These are phyloP conservation scores for Himalopsyche tibetana DNA, from an alignment of 2,888 invertebrate genomes.

Conservation along the genomic window DNA sequence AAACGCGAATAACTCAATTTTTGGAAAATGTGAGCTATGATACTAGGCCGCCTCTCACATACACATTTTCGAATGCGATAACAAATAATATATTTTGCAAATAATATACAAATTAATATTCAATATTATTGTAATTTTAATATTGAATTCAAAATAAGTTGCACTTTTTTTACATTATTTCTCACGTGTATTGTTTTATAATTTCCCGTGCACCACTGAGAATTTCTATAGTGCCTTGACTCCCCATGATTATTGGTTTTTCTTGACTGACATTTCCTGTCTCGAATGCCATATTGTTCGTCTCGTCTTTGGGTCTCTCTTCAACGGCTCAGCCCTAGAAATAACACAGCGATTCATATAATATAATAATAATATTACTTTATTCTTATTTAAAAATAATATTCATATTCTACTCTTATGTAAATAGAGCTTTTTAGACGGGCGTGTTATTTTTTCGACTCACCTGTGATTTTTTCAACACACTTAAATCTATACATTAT, in stretches of 20 bases:
- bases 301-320: constrained; percentile 32
- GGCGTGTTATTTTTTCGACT: neutral
- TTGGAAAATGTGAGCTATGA: no score
- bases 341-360: constrained; percentile 13
- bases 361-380: neutral
- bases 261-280: constrained; percentile 62
- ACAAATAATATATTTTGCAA: no score
- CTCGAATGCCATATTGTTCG: constrained; percentile 54
- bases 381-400: neutral
- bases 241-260: constrained; percentile 63
- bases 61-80: no score
- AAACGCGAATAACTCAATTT: no score
- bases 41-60: no score
- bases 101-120: no score
- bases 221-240: constrained; percentile 39
- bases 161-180: neutral
- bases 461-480: neutral
- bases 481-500: no score
- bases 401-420: constrained; percentile 1
- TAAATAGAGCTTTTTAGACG: constrained; percentile 9
- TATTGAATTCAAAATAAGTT: no score
- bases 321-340: neutral
- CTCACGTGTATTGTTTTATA: neutral
- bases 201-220: constrained; percentile 18
- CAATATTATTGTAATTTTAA: no score